These are phyloP conservation scores for Patella caerulea DNA, from an alignment of 2,888 invertebrate species.

Conservation along the genomic window DNA sequence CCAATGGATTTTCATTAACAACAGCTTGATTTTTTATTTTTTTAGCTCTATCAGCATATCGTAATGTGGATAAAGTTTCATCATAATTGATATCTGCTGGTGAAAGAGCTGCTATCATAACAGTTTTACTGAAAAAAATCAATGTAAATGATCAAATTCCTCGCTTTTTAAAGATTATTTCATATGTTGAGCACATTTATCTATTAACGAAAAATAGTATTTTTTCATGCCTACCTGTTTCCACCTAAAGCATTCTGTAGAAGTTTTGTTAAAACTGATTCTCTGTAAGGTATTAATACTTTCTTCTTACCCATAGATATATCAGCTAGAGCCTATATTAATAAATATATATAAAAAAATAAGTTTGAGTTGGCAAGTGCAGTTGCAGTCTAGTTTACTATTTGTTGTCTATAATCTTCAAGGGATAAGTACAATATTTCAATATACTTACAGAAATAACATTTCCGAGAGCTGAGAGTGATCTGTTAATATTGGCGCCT, in stretches of 20 bases:
- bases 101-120: slow-evolving; percentile 72
- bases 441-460: slow-evolving; percentile 69
- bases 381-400: too few species aligned
- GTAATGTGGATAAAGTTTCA: slow-evolving; percentile 69
- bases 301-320: slow-evolving; percentile 71
- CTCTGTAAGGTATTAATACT: slow-evolving; percentile 70
- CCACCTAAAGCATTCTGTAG: slow-evolving; percentile 72
- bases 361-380: too few species aligned
- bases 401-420: too few species aligned
- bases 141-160: neutral
- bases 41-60: slow-evolving; percentile 72
- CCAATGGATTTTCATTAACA: slow-evolving; percentile 72
- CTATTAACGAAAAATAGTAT: too few species aligned
- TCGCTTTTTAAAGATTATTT: neutral
- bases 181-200: neutral
- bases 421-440: too few species aligned
- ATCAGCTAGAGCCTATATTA: slow-evolving; percentile 69
- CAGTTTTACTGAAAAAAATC: slow-evolving; percentile 68
- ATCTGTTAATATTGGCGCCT: slow-evolving; percentile 72
- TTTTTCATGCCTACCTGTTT: slow-evolving; percentile 63
- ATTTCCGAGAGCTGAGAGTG: slow-evolving; percentile 71
- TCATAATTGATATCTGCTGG: slow-evolving; percentile 72
- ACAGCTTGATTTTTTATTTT: slow-evolving; percentile 72
- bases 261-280: slow-evolving; percentile 71
- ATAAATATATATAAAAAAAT: neutral